Evolutionary conservation across 2,888 invertebrate genomes (phyloP).

Genomic region (Kuschelorhynchus macadamiae): DNA sequence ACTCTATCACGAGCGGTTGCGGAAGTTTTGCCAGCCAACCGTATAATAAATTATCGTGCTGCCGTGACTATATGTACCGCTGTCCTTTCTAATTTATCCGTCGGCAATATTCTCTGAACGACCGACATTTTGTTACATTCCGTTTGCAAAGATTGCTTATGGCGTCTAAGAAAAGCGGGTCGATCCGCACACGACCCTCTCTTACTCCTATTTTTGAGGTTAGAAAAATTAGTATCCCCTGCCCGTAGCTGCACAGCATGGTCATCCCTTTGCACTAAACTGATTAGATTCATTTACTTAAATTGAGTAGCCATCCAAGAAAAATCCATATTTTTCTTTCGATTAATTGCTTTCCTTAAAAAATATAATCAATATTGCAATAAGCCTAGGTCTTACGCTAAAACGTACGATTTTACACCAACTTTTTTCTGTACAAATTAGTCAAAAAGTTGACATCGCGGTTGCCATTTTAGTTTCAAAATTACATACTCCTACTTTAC

Average conservation of each 20-base stretch:
- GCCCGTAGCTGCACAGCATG: constrained; percentile 8
- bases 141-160: too few species aligned
- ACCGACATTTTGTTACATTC: too few species aligned
- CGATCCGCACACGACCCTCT: constrained; percentile 20
- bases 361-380: too few species aligned
- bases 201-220: constrained; percentile 42
- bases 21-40: constrained; percentile 29
- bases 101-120: not conserved
- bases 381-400: too few species aligned
- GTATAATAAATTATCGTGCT: constrained; percentile 21
- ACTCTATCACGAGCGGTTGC: constrained; percentile 37
- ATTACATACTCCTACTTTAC: too few species aligned
- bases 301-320: too few species aligned
- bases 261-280: not conserved
- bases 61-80: constrained; percentile 2
- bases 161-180: constrained; percentile 5
- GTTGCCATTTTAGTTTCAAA: too few species aligned
- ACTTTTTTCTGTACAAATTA: too few species aligned
- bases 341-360: too few species aligned
- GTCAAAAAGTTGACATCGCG: too few species aligned
- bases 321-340: too few species aligned
- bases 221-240: constrained; percentile 13
- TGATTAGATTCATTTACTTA: not conserved
- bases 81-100: not conserved
- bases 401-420: too few species aligned